Percentiles rank a stretch among this genome's conserved stretches.
phyloP scores from a whole-genome alignment of 2,888 invertebrate genomes.

The Dryobotodes eremita region DNA sequence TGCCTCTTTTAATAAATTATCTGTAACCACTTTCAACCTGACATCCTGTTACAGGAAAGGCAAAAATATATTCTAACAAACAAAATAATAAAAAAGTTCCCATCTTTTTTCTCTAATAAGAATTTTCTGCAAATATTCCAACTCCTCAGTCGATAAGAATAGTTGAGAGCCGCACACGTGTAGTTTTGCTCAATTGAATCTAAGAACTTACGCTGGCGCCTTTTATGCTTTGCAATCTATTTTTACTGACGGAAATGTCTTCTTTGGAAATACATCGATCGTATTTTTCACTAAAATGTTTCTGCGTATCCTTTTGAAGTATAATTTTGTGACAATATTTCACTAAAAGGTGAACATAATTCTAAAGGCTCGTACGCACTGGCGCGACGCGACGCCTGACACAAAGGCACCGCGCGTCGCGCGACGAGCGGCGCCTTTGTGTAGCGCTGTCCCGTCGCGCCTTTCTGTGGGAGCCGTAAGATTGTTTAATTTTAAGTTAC shows the following conservation, averaged over 20 bases:
- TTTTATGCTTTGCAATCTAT: conserved; percentile 9
- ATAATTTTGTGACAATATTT: neutral
- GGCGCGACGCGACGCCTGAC: no score
- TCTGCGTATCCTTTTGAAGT: neutral
- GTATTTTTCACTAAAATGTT: neutral
- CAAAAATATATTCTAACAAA: neutral
- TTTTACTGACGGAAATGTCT: conserved; percentile 8
- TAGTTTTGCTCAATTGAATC: conserved; percentile 40
- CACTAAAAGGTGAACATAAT: neutral
- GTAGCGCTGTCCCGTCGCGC: no score
- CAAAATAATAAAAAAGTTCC: conserved; percentile 3
- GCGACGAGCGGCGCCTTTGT: no score
- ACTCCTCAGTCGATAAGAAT: conserved; percentile 12
- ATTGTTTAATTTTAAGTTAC: neutral
- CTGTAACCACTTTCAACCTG: neutral
- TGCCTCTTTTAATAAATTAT: neutral
- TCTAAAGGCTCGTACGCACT: no score
- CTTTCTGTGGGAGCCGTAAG: no score
- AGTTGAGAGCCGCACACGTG: conserved; percentile 5
- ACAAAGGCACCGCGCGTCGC: no score
- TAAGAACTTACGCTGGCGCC: neutral
- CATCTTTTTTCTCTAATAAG: neutral
- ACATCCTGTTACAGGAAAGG: neutral
- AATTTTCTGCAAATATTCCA: conserved; percentile 33
- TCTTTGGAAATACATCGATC: conserved; percentile 4